Base-by-base conservation (phyloP, 2,797 vertebrate genomes). In the Hephaestus fuliginosus region DNA sequence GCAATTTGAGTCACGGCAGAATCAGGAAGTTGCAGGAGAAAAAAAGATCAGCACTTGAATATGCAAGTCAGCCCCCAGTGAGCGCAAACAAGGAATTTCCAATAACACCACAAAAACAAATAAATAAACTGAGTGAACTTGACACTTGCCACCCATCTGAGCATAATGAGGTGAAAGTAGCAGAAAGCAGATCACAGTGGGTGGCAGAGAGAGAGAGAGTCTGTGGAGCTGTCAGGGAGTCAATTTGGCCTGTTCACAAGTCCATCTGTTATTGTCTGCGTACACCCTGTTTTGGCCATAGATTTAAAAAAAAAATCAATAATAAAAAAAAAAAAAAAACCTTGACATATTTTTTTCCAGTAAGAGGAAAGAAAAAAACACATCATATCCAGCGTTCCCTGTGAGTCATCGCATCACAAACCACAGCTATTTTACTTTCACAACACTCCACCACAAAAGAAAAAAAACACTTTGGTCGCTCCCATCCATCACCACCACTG, bases 371-470 rank as follows among this genome's bases (percentile, higher is more conserved):
- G 30, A 33, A 33, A 3, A 85, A 87, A 86, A 88, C 77, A 83
- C 83, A 91, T 76, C 67, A 72, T 8, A 74, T 76, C 33, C 14
- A 84, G 74, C 68, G 36, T 78, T 80, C 89, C 76, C 81, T 84
- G 71, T 95, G 93, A 94, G 80, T 96, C 93, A 95, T 91, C 74
- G 39, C 81, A 87, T 91, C 61, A 73, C 76, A 51, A 79, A 91
- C 93, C 93, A 76, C 92, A 92, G 74, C 87, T 84, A 91, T 94
- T 92, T 90, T 86, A 94, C 95, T 95, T 95, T 95, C 94, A 94
- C 92, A 94, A 93, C 62, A 86, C 88, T 74, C 25, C n/a, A 51
- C 90, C 88, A 74, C 92, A 86, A 83, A 33, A 33, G 30, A 33
- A 33, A 33, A 33, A 89, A 88, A 89, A 87, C 67, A 62, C 20